These are phyloP conservation scores for Papilio demoleus DNA, from an alignment of 2,888 invertebrate species.

Conservation along the genomic window DNA sequence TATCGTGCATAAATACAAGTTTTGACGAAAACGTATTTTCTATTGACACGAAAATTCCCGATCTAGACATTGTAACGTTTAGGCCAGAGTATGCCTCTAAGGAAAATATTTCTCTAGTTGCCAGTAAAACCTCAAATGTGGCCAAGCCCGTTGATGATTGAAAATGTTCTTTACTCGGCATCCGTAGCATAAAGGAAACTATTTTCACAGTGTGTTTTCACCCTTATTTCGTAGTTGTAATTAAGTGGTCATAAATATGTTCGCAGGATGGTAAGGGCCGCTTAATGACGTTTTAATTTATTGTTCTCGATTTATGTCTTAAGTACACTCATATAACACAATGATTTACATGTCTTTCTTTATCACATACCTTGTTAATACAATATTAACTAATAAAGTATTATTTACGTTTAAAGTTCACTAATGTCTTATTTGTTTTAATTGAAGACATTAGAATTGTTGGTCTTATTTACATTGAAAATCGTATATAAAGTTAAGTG, in stretches of 20 bases:
- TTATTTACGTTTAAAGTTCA: not conserved
- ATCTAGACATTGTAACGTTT: too few relatives aligned
- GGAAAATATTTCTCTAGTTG: too few relatives aligned
- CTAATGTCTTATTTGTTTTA: not conserved
- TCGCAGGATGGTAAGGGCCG: constrained; percentile 11
- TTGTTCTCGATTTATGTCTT: constrained; percentile 31
- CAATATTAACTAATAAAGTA: not conserved
- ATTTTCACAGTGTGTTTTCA: not conserved
- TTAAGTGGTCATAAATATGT: constrained; percentile 38
- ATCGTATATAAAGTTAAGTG: too few relatives aligned
- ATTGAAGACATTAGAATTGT: not conserved
- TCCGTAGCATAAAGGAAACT: too few relatives aligned
- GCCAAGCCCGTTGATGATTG: too few relatives aligned
- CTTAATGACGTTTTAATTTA: constrained; percentile 33
- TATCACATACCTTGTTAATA: constrained; percentile 1
- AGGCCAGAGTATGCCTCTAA: too few relatives aligned
- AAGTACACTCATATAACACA: constrained; percentile 4
- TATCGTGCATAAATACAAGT: too few relatives aligned
- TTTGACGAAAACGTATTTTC: too few relatives aligned
- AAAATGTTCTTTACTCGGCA: too few relatives aligned
- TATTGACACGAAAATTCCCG: too few relatives aligned
- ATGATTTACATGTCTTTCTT: not conserved
- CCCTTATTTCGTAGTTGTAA: constrained; percentile 33
- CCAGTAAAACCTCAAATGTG: too few relatives aligned
- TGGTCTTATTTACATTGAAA: not conserved